phyloP scores from a whole-genome alignment of 2,888 invertebrate genomes.

The Yponomeuta cagnagella region DNA sequence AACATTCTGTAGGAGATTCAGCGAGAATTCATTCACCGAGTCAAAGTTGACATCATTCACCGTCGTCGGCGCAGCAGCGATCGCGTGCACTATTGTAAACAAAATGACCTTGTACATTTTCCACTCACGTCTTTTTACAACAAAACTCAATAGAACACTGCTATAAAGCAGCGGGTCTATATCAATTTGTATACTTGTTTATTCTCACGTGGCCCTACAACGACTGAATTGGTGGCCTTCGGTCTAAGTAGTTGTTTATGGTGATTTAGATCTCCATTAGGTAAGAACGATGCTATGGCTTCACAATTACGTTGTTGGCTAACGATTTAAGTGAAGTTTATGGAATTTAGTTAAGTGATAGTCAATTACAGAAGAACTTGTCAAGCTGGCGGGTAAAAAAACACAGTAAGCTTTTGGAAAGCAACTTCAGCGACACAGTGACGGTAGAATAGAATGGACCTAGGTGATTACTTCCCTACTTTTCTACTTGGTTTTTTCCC shows the following conservation, averaged over 20 bases:
- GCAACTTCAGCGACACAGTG: too few relatives aligned
- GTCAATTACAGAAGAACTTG: too few relatives aligned
- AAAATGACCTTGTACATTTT: slow-evolving; percentile 43
- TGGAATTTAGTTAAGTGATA: background rate
- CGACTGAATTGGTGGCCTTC: background rate
- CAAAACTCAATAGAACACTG: slow-evolving; percentile 40
- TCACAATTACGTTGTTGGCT: background rate
- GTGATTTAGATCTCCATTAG: background rate
- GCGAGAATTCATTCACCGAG: slow-evolving; percentile 52
- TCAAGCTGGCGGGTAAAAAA: too few relatives aligned
- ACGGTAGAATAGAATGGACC: too few relatives aligned
- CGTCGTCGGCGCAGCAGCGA: slow-evolving; percentile 43
- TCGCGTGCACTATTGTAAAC: slow-evolving; percentile 35
- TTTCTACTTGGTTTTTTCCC: too few relatives aligned
- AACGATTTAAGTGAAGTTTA: background rate
- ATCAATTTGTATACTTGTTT: slow-evolving; percentile 37
- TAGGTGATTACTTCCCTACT: too few relatives aligned
- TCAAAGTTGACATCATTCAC: slow-evolving; percentile 38
- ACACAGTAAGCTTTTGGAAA: too few relatives aligned
- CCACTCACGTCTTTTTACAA: slow-evolving; percentile 31
- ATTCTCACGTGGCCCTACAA: slow-evolving; percentile 44
- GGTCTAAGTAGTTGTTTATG: background rate
- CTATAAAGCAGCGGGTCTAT: slow-evolving; percentile 34
- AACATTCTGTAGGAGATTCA: slow-evolving; percentile 53
- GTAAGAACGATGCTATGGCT: background rate